phyloP scores from a whole-genome alignment of 2,888 invertebrate species.

The Chalcosyrphus nemorum region DNA sequence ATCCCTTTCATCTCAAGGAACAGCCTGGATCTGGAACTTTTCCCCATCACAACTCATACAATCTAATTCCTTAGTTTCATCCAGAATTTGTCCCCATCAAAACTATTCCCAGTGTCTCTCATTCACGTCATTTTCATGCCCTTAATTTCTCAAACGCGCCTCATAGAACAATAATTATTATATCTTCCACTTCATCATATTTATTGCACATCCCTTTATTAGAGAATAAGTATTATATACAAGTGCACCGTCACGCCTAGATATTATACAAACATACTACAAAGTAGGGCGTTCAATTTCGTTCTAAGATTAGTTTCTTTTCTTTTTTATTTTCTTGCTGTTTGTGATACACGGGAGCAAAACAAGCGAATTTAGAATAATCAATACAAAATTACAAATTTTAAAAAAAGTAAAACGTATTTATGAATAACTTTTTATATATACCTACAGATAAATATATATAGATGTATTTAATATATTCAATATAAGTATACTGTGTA shows the following conservation, averaged over 20 bases:
- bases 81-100: too few relatives aligned
- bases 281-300: background rate
- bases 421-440: slow-evolving; percentile 9
- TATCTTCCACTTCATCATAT: slow-evolving; percentile 46
- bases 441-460: slow-evolving; percentile 11
- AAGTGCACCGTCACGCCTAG: background rate
- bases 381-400: slow-evolving; percentile 38
- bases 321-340: slow-evolving; percentile 5
- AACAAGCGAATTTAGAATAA: slow-evolving; percentile 51
- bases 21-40: too few relatives aligned
- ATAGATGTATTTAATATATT: slow-evolving; percentile 25
- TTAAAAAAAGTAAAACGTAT: slow-evolving; percentile 15
- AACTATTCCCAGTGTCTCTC: background rate
- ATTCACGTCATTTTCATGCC: background rate
- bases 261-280: background rate
- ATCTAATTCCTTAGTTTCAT: too few relatives aligned
- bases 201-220: slow-evolving; percentile 43
- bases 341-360: slow-evolving; percentile 47
- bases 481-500: slow-evolving; percentile 32
- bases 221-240: background rate
- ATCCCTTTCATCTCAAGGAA: too few relatives aligned
- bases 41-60: too few relatives aligned
- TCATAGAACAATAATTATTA: background rate
- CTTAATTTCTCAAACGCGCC: background rate
- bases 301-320: background rate